These are phyloP conservation scores for Ceriagrion tenellum DNA, from an alignment of 2,888 invertebrate genomes.

Conservation along the genomic window DNA sequence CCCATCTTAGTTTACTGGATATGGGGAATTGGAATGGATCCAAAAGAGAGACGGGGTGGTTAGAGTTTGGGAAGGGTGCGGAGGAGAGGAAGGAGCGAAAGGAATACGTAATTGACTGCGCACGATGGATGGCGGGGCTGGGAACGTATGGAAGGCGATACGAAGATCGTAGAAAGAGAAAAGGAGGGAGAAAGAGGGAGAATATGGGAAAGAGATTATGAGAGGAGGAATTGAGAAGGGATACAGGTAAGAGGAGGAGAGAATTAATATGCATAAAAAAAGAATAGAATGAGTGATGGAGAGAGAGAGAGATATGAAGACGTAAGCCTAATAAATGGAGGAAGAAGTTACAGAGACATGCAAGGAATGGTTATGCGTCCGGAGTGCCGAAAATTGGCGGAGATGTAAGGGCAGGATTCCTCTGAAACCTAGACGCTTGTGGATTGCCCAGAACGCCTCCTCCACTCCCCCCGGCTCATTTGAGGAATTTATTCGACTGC, in stretches of 20 bases:
- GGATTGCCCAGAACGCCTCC: no score
- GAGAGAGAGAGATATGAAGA: not conserved
- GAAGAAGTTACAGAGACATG: not conserved
- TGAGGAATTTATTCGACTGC: not conserved
- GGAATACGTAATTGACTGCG: constrained; percentile 63
- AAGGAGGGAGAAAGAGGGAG: not conserved
- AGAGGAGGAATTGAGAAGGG: not conserved
- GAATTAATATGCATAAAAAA: not conserved
- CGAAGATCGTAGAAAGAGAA: not conserved
- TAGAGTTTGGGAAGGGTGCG: no score
- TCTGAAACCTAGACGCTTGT: not conserved
- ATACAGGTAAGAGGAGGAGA: not conserved
- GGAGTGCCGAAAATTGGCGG: not conserved
- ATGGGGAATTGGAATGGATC: constrained; percentile 61
- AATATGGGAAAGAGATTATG: not conserved
- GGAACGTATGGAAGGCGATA: not conserved
- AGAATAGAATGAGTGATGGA: not conserved
- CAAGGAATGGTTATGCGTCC: not conserved
- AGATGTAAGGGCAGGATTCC: not conserved
- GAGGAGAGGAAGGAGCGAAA: not conserved
- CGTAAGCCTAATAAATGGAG: not conserved
- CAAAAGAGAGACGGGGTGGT: not conserved
- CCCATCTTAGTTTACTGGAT: constrained; percentile 18
- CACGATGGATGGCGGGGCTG: not conserved
- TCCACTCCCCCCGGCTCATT: not conserved